Evolutionary conservation across 1,140 invertebrate species (phyloP).

Genomic region (Nebria ingens): DNA sequence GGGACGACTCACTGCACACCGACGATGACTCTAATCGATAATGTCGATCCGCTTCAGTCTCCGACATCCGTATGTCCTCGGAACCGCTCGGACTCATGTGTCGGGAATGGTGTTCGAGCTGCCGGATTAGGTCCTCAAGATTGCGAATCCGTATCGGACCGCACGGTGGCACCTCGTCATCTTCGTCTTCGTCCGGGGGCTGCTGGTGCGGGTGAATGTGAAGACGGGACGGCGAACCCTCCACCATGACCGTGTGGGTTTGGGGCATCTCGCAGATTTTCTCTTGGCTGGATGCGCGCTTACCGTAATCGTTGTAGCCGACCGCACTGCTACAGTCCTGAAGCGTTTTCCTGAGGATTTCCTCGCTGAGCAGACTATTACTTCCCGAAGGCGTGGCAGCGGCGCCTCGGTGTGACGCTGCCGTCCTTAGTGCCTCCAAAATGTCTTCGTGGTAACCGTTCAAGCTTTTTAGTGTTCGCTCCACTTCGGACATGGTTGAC

Average conservation of each 20-base stretch:
- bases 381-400: conserved; percentile 48
- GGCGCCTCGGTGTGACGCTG: conserved; percentile 58
- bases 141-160: conserved; percentile 76
- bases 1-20: conserved; percentile 55
- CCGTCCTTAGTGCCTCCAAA: conserved; percentile 72
- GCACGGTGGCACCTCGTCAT: conserved; percentile 58
- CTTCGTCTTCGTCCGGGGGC: conserved; percentile 48
- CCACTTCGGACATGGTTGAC: conserved; percentile 61
- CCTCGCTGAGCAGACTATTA: conserved; percentile 46
- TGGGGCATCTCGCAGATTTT: conserved; percentile 51
- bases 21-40: conserved; percentile 74
- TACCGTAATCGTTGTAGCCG: conserved; percentile 47
- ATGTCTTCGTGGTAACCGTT: conserved; percentile 91
- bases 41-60: conserved; percentile 80
- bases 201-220: conserved; percentile 28
- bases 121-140: conserved; percentile 80
- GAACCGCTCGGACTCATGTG: conserved; percentile 85
- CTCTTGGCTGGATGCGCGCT: conserved; percentile 50
- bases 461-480: conserved; percentile 68
- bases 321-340: conserved; percentile 45
- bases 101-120: conserved; percentile 77
- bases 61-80: conserved; percentile 84
- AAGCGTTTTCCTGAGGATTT: conserved; percentile 50
- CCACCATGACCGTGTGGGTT: conserved; percentile 33
- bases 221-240: conserved; percentile 22